Base-by-base conservation (phyloP, 1,140 invertebrate genomes). In the Caenorhabditis inopinata region DNA sequence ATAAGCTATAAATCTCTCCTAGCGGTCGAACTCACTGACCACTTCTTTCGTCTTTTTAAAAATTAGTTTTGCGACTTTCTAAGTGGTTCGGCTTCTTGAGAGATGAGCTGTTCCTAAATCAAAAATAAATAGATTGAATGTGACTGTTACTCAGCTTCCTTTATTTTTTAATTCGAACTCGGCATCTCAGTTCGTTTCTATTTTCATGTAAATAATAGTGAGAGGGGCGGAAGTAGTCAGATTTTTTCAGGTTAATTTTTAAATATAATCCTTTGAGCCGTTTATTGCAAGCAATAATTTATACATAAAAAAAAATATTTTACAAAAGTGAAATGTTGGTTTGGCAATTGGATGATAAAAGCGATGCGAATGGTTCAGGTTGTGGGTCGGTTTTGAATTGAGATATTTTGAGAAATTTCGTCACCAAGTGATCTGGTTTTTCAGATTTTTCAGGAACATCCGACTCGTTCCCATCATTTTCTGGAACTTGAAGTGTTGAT, bases 61-160 rank as follows among this genome's bases (percentile, higher is more conserved):
- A n/a, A 11, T 9, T 38, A 14, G 21, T 51, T 12, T 58, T 32
- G 16, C 29, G 32, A 14, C n/a, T 32, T 58, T 68, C n/a, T n/a
- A 68, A 68, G 58, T 68, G 58, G 32, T 68, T 68, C 32, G 58
- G 58, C 58, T 68, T 68, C 58, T 68, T 68, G 58, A 68, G 58
- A 68, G 58, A 68, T 68, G 58, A 32, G 58, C 58, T 68, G 58
- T 18, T 32, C 32, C 38, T 29, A 58, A 29, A 38, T 21, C 29
- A 38, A n/a, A 38, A 68, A 68, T 68, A 68, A 68, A 68, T 68
- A 68, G 58, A 68, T 68, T 68, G 58, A 68, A 68, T 68, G 58
- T 68, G 16, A 16, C 9, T 21, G 25, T 42, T 38, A 68, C 6
- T n/a, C n/a, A n/a, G n/a, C n/a, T n/a, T n/a, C n/a, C n/a, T n/a